Percentiles rank a stretch among this genome's conserved stretches.
These are phyloP conservation scores for Nannoperca obscura DNA, from an alignment of 2,797 vertebrate species.

Conservation along the genomic window DNA sequence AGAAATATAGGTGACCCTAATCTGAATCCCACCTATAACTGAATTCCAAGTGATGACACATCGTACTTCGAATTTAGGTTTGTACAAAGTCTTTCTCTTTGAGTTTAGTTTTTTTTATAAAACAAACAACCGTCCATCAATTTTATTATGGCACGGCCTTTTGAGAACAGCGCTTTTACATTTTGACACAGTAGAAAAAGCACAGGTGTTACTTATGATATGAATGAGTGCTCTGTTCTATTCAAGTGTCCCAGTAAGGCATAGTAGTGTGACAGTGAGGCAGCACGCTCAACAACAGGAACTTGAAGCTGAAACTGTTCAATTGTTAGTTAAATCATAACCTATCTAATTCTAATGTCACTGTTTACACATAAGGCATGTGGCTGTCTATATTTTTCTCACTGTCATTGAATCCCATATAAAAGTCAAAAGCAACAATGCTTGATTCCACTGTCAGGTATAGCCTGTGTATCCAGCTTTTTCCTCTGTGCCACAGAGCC, in stretches of 20 bases:
- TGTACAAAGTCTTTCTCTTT: not conserved
- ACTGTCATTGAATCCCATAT: no score
- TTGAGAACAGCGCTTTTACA: not conserved
- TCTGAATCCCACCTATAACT: constrained; percentile 37
- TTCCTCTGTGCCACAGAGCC: not conserved
- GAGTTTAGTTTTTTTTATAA: not conserved
- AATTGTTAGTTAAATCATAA: not conserved
- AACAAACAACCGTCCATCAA: not conserved
- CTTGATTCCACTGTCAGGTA: no score
- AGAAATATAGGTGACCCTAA: constrained; percentile 40
- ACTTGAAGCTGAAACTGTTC: not conserved
- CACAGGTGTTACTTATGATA: not conserved
- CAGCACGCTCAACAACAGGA: not conserved
- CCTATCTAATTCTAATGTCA: not conserved
- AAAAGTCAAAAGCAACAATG: no score
- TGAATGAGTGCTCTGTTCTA: not conserved
- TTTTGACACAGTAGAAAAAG: not conserved
- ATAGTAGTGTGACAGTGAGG: not conserved
- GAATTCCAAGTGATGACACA: constrained; percentile 40
- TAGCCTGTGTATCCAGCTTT: no score
- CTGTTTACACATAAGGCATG: not conserved
- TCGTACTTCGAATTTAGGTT: constrained; percentile 3
- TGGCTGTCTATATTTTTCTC: no score
- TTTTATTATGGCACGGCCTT: not conserved
- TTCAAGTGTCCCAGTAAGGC: not conserved